Percentiles rank a stretch among this genome's conserved stretches.
phyloP scores from a whole-genome alignment of 2,888 invertebrate species.

The Ophioninae sp. region DNA sequence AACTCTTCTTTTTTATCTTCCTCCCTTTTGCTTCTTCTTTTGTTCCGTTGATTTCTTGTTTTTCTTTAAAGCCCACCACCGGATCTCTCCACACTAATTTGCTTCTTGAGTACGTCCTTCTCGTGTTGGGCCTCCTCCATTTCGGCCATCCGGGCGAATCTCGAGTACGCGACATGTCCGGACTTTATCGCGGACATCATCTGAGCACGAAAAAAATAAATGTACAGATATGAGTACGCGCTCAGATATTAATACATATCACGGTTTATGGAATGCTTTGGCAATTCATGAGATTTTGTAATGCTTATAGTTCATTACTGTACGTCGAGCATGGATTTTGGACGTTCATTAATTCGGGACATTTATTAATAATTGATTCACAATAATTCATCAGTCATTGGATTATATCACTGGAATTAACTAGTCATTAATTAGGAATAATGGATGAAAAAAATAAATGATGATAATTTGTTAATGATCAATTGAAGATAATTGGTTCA shows the following conservation, averaged over 20 bases:
- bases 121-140: constrained; percentile 93
- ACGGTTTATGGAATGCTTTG: neutral
- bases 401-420: too few relatives aligned
- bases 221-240: constrained; percentile 6
- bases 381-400: too few relatives aligned
- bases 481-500: too few relatives aligned
- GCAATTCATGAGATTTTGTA: neutral
- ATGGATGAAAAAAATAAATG: too few relatives aligned
- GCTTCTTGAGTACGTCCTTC: constrained; percentile 87
- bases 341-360: neutral
- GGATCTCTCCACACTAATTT: constrained; percentile 94
- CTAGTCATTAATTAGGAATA: too few relatives aligned
- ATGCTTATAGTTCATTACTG: neutral
- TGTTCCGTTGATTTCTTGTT: neutral
- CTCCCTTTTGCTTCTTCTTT: constrained; percentile 76
- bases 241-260: neutral
- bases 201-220: constrained; percentile 82
- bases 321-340: neutral
- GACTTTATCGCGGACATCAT: constrained; percentile 99
- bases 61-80: constrained; percentile 93
- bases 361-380: neutral
- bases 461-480: too few relatives aligned
- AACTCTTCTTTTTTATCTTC: neutral
- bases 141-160: constrained; percentile 97
- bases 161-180: constrained; percentile 96